A percentile compares a stretch with the other conserved stretches of the same genome.
Conservation (phyloP, 1,140 invertebrate genomes). For the Lepidurus couesii region DNA sequence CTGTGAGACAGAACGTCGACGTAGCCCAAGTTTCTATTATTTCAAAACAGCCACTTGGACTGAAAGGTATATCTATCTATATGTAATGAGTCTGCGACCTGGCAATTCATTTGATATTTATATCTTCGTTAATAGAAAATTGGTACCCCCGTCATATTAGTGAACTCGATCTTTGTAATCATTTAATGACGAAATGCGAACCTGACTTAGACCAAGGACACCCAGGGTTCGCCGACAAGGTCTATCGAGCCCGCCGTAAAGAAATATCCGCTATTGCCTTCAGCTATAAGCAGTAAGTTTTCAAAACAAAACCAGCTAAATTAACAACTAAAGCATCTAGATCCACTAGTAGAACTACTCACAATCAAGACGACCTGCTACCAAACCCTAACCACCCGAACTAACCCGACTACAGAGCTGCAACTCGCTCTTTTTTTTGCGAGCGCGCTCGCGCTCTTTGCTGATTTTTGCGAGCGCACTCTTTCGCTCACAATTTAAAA, state of each 20-base stretch:
- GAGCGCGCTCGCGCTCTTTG: too few relatives aligned
- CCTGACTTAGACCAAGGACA: slow-evolving; percentile 99
- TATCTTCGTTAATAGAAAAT: slow-evolving; percentile 50
- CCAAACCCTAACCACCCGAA: neutral
- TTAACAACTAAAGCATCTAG: neutral
- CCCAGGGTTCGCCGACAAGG: slow-evolving; percentile 94
- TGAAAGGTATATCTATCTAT: slow-evolving; percentile 55
- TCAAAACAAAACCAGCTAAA: neutral
- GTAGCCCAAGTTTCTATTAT: slow-evolving; percentile 70
- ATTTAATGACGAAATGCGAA: slow-evolving; percentile 97
- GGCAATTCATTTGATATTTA: too few relatives aligned
- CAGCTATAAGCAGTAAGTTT: slow-evolving; percentile 80
- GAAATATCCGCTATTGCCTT: slow-evolving; percentile 97
- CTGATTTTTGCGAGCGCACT: too few relatives aligned
- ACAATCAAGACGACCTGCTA: slow-evolving; percentile 25
- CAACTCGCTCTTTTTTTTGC: too few relatives aligned
- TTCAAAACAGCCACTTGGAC: slow-evolving; percentile 71
- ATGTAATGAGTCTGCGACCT: too few relatives aligned
- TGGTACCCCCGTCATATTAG: slow-evolving; percentile 97
- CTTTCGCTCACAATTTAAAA: too few relatives aligned
- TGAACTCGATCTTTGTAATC: slow-evolving; percentile 95
- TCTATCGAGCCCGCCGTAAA: slow-evolving; percentile 88
- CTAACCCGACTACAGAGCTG: too few relatives aligned
- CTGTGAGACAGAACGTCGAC: slow-evolving; percentile 70
- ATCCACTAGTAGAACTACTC: neutral